Base-by-base conservation (phyloP, 2,888 invertebrate species). In the Dendrolimus pini region DNA sequence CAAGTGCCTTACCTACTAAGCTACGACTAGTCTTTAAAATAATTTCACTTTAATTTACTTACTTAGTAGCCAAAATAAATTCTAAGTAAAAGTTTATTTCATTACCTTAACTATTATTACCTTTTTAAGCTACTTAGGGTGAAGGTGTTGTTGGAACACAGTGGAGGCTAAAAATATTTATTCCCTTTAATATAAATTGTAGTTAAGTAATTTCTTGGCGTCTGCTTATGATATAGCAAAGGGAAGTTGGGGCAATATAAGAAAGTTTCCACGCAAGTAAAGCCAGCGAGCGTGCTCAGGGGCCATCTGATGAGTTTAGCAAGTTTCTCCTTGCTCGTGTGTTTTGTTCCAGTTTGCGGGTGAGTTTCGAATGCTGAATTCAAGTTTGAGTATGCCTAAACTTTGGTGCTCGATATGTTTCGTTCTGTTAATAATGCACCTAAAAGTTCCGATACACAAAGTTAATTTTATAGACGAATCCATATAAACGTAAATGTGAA, bases 281-380 rank as follows among this genome's bases (percentile, higher is more conserved):
- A 80, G 77, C 79, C 71, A 68, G 72, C 75, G 78, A 70, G 77
- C 80, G 78, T 76, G 82, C 77, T 74, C 77, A 64, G 72, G 72
- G 77, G 72, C 76, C 76, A 74, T 74, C 82, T 85, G 86, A 88
- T 88, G 83, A 86, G 87, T 89, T 88, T 83, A 80, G 74, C 73
- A 86, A 88, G 81, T 88, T 85, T 75, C 75, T 72, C 75, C 66
- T 74, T 66, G 65, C 71, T 69, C 71, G 72, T 75, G 70, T 76
- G 77, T 75, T 77, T 78, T 77, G 80, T 76, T 71, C 66, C 67
- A 68, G 72, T 70, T 72, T 70, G 69, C 67, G 70, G 69, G 71
- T 75, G 77, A 80, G 78, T 78, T 70, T 66, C 61, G 79, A 76
- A 77, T 75, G 59, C 69, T 75, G 76, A 79, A 77, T 70, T 58